Evolutionary conservation across 2,888 invertebrate genomes (phyloP), one percentile per base, ranked within the genome.

Genomic region (Cheilosia vulpina): DNA sequence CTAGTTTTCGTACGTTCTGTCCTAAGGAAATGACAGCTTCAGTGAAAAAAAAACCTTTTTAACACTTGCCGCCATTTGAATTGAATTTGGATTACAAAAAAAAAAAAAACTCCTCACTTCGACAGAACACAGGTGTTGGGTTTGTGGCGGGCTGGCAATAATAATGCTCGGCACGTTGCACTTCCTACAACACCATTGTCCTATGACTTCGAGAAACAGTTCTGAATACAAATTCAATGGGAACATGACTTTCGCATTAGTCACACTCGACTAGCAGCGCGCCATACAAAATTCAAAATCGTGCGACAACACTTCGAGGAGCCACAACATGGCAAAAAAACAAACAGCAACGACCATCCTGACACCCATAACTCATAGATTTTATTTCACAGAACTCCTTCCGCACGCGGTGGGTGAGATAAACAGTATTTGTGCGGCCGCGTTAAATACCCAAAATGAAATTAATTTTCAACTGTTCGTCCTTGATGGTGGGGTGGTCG

Each of bases 161-260:
- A 13, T 71, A 78, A 47, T 75, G 55, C 66, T 34, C 31, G 31
- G 68, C 78, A 78, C 63, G 68, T 66, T 79, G 53, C 57, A 78
- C 78, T 84, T 84, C 83, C 83, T 75, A 63, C 58, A 79, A 50
- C 47, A 45, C 78, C 21, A 73, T 69, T 73, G 78, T 78, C 83
- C 78, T 65, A 27, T 50, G 9, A 17, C 50, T 24, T 19, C 15
- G n/a, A 34, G 34, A 68, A 63, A 41, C 58, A 69, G 68, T 77
- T 77, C 19, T 58, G 76, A 72, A 81, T 81, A 81, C 62, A 80
- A 76, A 85, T 85, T 80, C 72, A 77, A 77, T 68, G 76, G 60
- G 27, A 85, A 85, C 85, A 85, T 81, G 81, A 72, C 45, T 85
- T 85, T 85, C 72, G 57, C 85, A 85, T 85, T 85, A 85, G 85